phyloP scores from a whole-genome alignment of 2,113 vertebrate species.

The Odontesthes bonariensis region DNA sequence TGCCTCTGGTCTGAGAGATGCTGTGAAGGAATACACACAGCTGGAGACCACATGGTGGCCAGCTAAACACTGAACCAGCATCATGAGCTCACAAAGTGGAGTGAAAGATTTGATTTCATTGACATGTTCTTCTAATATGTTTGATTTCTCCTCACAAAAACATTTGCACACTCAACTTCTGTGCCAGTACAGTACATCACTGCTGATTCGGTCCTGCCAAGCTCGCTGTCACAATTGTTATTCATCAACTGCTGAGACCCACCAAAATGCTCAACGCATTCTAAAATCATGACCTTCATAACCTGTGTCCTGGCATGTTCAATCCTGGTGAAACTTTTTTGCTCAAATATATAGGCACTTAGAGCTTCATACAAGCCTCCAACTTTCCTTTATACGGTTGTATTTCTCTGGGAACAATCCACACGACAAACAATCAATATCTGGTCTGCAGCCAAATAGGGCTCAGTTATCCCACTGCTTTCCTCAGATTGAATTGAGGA shows the following conservation, averaged over 20 bases:
- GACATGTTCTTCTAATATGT: background rate
- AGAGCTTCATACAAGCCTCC: background rate
- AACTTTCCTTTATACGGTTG: background rate
- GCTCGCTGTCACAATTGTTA: conserved; percentile 14
- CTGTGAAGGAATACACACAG: conserved; percentile 54
- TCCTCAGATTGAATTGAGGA: conserved; percentile 15
- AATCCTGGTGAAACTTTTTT: background rate
- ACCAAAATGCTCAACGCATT: conserved; percentile 2
- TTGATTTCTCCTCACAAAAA: background rate
- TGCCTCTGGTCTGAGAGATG: conserved; percentile 16
- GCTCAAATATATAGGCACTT: background rate
- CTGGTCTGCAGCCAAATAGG: conserved; percentile 43
- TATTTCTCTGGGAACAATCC: conserved; percentile 34
- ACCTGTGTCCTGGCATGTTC: background rate
- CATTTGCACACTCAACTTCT: conserved; percentile 13
- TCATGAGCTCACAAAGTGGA: background rate
- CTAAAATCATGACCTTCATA: conserved; percentile 21
- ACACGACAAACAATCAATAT: conserved; percentile 40
- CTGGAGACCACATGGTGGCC: conserved; percentile 57
- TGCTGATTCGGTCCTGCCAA: conserved; percentile 3
- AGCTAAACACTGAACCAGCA: conserved; percentile 9
- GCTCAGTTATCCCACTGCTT: conserved; percentile 16
- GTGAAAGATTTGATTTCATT: conserved; percentile 1
- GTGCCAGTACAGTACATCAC: background rate
- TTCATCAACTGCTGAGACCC: conserved; percentile 29